Evolutionary conservation across 2,888 invertebrate species (phyloP), one percentile per base, ranked within the genome.

Genomic region (Schrankia costaestrigalis): DNA sequence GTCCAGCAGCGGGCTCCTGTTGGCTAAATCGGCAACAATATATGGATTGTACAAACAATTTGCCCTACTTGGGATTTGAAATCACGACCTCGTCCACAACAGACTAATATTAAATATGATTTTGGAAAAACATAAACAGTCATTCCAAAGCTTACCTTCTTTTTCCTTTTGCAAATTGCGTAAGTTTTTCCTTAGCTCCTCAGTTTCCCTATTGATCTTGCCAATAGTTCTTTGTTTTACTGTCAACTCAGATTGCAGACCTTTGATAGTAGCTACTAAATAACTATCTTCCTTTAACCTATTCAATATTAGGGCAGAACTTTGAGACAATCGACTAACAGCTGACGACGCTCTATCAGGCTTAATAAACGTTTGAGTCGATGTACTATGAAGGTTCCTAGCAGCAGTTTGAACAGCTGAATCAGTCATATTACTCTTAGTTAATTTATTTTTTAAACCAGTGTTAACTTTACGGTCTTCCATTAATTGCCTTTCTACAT

Each of bases 261-360:
- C 94, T 41, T 95, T 91, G 55, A 95, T 93, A 0, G 95, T 94
- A 0, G 94, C 94, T 12, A 95, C 74, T 26, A 95, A 84, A 79
- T 95, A 94, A 17, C 93, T 89, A 51, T 95, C 94, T 57, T 94
- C 93, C 69, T 92, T 93, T 3, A 88, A 66, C 43, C 89, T 87
- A 31, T 81, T 82, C 19, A 87, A 66, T 39, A 86, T 42, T n/a
- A 86, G 52, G 0, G 90, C 74, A 22, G 90, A 90, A 22, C 90
- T 90, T 53, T 90, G 90, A 1, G 90, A 83, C 26, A 90, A 55
- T 48, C 90, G 83, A 57, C 88, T 85, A 47, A 89, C 90, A 53
- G 79, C 85, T 9, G 82, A 84, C 46, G 77, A 75, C 0, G 83
- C 76, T 56, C 82, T 71, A 30, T 81, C 82, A 14, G 78, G 57